Evolutionary conservation across 2,888 invertebrate genomes (phyloP), one percentile per base, ranked within the genome.

Genomic region (Drosophila phalerata): DNA sequence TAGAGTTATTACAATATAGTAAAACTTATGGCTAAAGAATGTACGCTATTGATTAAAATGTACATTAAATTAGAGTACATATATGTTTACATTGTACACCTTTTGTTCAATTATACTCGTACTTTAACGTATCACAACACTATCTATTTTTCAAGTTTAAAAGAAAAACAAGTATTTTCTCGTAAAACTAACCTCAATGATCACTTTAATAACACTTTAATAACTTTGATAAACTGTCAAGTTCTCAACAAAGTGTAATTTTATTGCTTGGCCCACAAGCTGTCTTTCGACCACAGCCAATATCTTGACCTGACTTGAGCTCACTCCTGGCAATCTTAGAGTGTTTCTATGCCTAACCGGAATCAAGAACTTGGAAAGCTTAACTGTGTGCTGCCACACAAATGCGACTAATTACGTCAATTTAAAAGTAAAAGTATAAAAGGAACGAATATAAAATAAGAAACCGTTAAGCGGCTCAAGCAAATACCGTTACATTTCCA

Each of bases 381-480:
- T 68, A 69, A 52, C 57, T 32, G 34, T 56, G 56, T 34, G 63
- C 62, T 40, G 55, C 79, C 79, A 49, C 68, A 82, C 72, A 88
- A 88, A 73, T 75, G 75, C 62, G 52, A 53, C 86, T 84, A 85
- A 84, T 84, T 84, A 83, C 81, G 57, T 34, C 78, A 83, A 72
- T 80, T 84, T 66, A 66, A 88, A 78, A 73, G 64, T 49, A 61
- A 40, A 34, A 40, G 48, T 51, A 49, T 13, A 45, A 63, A 47
- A 34, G 19, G n/a, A 52, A 69, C 45, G 34, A 45, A 57, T 49
- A 53, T 34, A 51, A 51, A 56, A 51, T 45, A 49, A 67, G 48
- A 52, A 65, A 69, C 57, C 53, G 65, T 57, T 74, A 77, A 79
- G 77, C 67, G 64, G 79, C 67, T 74, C 70, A 66, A 58, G 74